Evolutionary conservation across 2,113 vertebrate species (phyloP), one percentile per base, ranked within the genome.

Genomic region (Anthoscopus minutus): DNA sequence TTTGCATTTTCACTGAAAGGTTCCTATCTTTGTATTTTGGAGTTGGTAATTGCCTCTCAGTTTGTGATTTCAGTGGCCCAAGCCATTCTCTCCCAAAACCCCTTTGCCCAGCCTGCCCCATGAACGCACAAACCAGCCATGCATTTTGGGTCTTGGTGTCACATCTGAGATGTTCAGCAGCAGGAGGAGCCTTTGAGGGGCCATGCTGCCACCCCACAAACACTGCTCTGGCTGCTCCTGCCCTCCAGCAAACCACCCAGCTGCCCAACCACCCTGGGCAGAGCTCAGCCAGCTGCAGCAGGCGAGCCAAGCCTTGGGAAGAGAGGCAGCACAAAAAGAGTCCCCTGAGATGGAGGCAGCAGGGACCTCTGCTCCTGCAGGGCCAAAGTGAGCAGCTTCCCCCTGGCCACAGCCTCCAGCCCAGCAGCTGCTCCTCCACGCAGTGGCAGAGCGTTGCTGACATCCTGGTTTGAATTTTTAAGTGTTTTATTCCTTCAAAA

Each of bases 241-340:
- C 31, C 31, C 45, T 78, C 17, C 38, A 25, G 27, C 38, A 54
- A 67, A 45, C 13, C 16, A 27, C 25, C 9, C 5, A 1, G 15
- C 70, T 69, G 27, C 1, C 2, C 22, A 15, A 17, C 30, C 3
- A 0, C 22, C 13, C 48, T 14, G 28, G 31, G 23, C 2, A 7
- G 21, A 69, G 28, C 24, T 35, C 2, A 0, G 15, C 13, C 0
- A 14, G 25, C 0, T 0, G 3, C n/a, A 81, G 73, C 0, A 0
- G 27, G 15, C 1, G 19, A 61, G 31, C 19, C 31, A 66, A 44
- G 19, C 23, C 33, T 51, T 42, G 17, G 16, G 10, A 40, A 44
- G 40, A 54, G 70, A 44, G 27, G 54, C 40, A 58, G 48, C 1
- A 1, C 27, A 33, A 61, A 80, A 86, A 42, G 11, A 23, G 13